phyloP scores from a whole-genome alignment of 2,888 invertebrate species.

The Lepidocyrtinus sp. region DNA sequence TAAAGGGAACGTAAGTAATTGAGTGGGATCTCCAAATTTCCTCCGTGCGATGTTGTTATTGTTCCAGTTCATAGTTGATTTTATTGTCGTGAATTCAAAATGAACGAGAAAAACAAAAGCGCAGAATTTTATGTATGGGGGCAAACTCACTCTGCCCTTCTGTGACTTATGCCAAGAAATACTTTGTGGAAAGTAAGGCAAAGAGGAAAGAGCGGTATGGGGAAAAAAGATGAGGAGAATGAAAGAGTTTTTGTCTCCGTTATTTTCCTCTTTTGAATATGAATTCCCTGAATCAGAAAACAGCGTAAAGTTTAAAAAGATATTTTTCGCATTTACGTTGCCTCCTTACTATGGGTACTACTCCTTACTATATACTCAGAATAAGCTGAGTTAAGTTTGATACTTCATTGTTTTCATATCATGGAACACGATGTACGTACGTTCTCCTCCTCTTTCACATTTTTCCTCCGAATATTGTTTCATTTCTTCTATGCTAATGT shows the following conservation, averaged over 20 bases:
- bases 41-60: slow-evolving; percentile 6
- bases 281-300: neutral
- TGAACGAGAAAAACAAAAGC: slow-evolving; percentile 21
- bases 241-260: slow-evolving; percentile 11
- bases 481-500: slow-evolving; percentile 38
- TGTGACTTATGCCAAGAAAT: slow-evolving; percentile 14
- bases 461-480: slow-evolving; percentile 15
- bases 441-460: slow-evolving; percentile 10
- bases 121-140: slow-evolving; percentile 2
- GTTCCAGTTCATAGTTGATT: slow-evolving; percentile 34
- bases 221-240: too few species aligned
- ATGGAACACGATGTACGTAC: neutral
- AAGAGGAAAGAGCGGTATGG: too few species aligned
- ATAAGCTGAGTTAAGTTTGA: slow-evolving; percentile 39
- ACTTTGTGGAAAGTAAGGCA: neutral
- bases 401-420: slow-evolving; percentile 25
- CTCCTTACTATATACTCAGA: too few species aligned
- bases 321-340: neutral
- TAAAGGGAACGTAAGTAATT: slow-evolving; percentile 46
- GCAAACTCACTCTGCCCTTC: slow-evolving; percentile 7
- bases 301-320: neutral
- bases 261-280: neutral
- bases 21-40: slow-evolving; percentile 41
- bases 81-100: slow-evolving; percentile 51
- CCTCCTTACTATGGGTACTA: neutral